Conservation (phyloP, 2,888 invertebrate genomes). For the Melieria picta region DNA sequence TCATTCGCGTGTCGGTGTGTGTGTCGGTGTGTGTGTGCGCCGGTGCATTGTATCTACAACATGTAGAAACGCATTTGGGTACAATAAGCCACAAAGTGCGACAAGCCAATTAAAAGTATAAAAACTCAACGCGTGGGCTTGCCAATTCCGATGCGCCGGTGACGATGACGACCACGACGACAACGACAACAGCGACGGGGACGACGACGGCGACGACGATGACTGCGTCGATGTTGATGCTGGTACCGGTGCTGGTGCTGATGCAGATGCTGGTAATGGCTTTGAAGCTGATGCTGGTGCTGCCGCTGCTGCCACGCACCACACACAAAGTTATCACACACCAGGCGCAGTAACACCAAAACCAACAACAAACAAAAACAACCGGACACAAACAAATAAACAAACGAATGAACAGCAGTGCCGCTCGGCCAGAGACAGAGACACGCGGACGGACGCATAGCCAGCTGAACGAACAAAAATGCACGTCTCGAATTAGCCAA, state of each 20-base stretch:
- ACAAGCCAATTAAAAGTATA: constrained; percentile 64
- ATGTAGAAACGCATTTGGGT: constrained; percentile 27
- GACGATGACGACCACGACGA: constrained; percentile 2
- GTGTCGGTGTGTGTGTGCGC: constrained; percentile 9
- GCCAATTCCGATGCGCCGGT: constrained; percentile 40
- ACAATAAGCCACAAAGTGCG: constrained; percentile 50
- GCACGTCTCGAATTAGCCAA: constrained; percentile 21
- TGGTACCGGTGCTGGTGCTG: too few species aligned
- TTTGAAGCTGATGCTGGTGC: not conserved
- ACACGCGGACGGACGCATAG: not conserved
- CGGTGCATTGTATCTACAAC: constrained; percentile 19
- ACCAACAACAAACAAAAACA: not conserved
- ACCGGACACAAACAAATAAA: too few species aligned
- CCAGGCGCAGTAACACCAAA: not conserved
- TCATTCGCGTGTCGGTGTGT: constrained; percentile 1
- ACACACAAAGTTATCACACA: not conserved
- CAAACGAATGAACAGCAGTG: too few species aligned
- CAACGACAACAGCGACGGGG: constrained; percentile 43
- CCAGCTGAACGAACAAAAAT: not conserved
- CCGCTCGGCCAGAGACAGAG: not conserved
- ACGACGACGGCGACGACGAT: constrained; percentile 52
- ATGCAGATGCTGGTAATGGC: too few species aligned
- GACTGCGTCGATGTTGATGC: constrained; percentile 33
- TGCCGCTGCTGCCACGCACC: constrained; percentile 9
- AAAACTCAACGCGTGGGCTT: constrained; percentile 47